Base-by-base conservation (phyloP, 2,113 vertebrate genomes). In the Brachirus orientalis region DNA sequence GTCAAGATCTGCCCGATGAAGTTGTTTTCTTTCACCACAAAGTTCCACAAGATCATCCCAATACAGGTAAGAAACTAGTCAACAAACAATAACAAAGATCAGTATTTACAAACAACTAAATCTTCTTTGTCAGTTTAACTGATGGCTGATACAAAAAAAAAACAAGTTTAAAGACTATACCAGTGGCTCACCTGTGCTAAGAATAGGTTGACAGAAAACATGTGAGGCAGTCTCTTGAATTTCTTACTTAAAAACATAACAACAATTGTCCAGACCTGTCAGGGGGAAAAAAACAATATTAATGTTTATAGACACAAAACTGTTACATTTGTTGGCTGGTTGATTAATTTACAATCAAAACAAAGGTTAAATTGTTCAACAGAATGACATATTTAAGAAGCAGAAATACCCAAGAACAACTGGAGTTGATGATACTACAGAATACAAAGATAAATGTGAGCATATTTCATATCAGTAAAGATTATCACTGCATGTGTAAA, bases 1-100 rank as follows among this genome's bases (percentile, higher is more conserved):
- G 93, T 94, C 37, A 98, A 84, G 72, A 96, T 91, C 84, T 96
- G 95, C 61, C 92, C 83, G 33, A 93, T 84, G 72, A 94, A 90
- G 86, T 90, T 94, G 52, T 93, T 85, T 66, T 94, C 85, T 69
- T 89, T 93, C 77, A 94, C 93, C 73, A 94, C 84, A 51, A 97
- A 96, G 85, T 96, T 95, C 97, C 98, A 99, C 55, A 89, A 80
- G 67, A 99, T 94, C 96, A 98, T 99, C 77, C 95, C 96, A 72
- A 96, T 36, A 75, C 95, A 97, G 46, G 93, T 92, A 56, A 97
- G 84, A 73, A 94, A 87, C 98, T 99, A 79, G 52, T 85, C 16
- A 52, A 1, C 20, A 19, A 1, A 40, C 0, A 9, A 60, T 2
- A 46, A 52, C 8, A 63, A 13, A 56, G 1, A 40, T 10, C 41